Base-by-base conservation (phyloP, 1,140 invertebrate species). In the Apocrypta bakeri region DNA sequence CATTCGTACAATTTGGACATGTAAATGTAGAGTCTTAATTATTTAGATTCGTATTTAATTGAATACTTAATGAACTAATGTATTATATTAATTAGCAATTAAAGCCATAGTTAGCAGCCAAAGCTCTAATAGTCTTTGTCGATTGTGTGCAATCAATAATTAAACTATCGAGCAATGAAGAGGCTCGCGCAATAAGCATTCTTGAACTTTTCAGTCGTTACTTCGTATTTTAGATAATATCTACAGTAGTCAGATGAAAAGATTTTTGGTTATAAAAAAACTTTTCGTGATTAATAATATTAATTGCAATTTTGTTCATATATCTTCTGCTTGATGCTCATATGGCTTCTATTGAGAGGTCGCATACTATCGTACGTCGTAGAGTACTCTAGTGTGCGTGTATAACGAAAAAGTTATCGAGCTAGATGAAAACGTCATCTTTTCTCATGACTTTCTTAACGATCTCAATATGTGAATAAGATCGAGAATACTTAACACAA, bases 31-130 rank as follows among this genome's bases (percentile, higher is more conserved):
- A 76, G 40, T 73, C 11, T 75, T 69, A 48, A 81, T 84, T 74
- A 48, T 79, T 85, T 78, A 81, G 31, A 73, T 77, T 48, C 42
- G 73, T 27, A 63, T 82, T 25, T 25, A n/a, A n/a, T 69, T 72
- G 31, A 48, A 37, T 78, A 71, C 61, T 82, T 71, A 81, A 72
- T 78, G 24, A 73, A 40, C 76, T 84, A 69, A 82, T 83, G 84
- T 82, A 83, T 79, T 82, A 81, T 74, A 82, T 87, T 86, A 85
- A 77, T 84, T 81, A 83, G 42, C 56, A 86, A 78, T 84, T 61
- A 27, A 29, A 72, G 29, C 42, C 56, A 37, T 80, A 56, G 48
- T 56, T 21, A 56, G 14, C 48, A 56, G 48, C 48, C 48, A 56
- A 56, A 56, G 48, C 48, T 56, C 48, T 56, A 76, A 12, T 48